A percentile compares a stretch with the other conserved stretches of the same genome.
Evolutionary conservation across 2,797 vertebrate genomes (phyloP).

Genomic region (Alfaro cultratus): DNA sequence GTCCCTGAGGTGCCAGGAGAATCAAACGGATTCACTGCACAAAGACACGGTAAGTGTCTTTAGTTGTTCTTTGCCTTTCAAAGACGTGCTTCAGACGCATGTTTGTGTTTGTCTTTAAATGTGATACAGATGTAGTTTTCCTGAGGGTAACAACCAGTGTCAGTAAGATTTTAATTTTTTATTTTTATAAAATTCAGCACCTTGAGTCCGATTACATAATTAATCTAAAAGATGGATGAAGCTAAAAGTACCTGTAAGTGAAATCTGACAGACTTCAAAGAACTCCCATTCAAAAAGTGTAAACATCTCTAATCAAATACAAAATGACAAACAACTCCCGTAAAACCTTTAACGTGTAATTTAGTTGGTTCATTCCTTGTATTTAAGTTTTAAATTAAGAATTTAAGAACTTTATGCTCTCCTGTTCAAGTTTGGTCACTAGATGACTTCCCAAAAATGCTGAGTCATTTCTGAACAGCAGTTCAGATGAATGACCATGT

Average conservation of each 20-base stretch:
- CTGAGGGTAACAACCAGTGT: constrained; percentile 54
- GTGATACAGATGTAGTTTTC: constrained; percentile 40
- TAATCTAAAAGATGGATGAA: constrained; percentile 9
- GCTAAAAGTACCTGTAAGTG: neutral
- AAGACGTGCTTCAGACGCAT: constrained; percentile 5
- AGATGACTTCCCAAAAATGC: neutral
- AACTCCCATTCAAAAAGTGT: neutral
- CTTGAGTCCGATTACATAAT: constrained; percentile 13
- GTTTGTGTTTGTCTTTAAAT: constrained; percentile 12
- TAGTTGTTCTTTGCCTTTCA: neutral
- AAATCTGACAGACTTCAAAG: neutral
- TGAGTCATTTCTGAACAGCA: neutral
- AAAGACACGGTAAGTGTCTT: constrained; percentile 10
- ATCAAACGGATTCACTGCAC: constrained; percentile 15
- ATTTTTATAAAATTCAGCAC: constrained; percentile 12
- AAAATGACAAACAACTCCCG: neutral
- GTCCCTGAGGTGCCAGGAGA: constrained; percentile 53
- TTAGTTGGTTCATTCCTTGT: neutral
- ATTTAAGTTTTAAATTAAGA: neutral
- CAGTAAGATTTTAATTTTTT: constrained; percentile 7
- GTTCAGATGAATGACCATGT: neutral
- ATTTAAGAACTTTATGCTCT: neutral
- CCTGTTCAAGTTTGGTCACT: neutral
- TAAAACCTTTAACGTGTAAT: neutral
- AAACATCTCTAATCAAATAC: neutral